Base-by-base conservation (phyloP, 2,888 invertebrate genomes). In the Meiosimyza decipiens region DNA sequence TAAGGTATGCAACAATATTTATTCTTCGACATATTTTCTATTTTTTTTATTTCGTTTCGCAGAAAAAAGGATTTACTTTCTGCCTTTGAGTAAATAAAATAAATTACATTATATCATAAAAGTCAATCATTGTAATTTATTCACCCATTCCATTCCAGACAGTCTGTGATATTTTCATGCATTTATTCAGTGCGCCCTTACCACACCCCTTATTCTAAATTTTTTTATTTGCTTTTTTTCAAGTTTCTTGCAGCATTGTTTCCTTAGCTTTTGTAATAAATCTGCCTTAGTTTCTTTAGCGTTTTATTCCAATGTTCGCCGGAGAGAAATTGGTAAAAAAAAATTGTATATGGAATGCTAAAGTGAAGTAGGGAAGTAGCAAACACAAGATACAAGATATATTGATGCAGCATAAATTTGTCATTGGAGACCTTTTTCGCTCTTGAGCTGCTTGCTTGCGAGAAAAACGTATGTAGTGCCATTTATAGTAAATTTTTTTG, bases 61-160 rank as follows among this genome's bases (percentile, higher is more conserved):
- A 22, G 60, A 18, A 65, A 65, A 52, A 40, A 40, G 40, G 40
- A 40, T 40, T 40, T 40, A 9, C 6, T 40, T 40, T 40, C 40
- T 40, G 40, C 40, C 9, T 6, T 7, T 40, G 62, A 50, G 52
- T 82, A 79, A 82, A 82, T 79, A 80, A 82, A 82, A 82, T 82
- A 82, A 82, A 82, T 82, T 79, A 80, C 82, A 75, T 81, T 82
- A 80, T 77, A 81, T 79, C 81, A 82, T 82, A 82, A 82, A 82
- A 82, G 82, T 82, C 82, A 82, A 82, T 82, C 82, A 82, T 82
- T 78, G 82, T 82, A 81, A 77, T 81, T 82, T 81, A 82, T 80
- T 77, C 15, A 65, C 51, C 15, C 50, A 49, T 28, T 22, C 13
- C 60, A 22, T 49, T 9, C n/a, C 7, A 28, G 28, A 11, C 54